These are phyloP conservation scores for Erebia epiphron DNA, from an alignment of 2,888 invertebrate species.

Conservation along the genomic window DNA sequence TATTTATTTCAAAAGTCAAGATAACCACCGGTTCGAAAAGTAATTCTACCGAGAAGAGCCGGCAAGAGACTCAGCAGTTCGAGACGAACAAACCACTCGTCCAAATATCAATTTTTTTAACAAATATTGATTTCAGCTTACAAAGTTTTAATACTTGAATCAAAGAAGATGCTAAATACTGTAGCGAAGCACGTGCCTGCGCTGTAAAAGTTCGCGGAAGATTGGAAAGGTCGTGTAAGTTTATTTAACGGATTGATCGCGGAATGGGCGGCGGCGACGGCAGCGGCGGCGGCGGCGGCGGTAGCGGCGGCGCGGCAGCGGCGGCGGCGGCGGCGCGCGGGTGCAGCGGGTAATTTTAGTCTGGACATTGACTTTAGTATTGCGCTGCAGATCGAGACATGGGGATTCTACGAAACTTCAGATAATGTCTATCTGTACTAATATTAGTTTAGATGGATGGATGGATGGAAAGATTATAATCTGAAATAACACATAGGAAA, in stretches of 20 bases:
- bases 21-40: no score
- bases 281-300: no score
- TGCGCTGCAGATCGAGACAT: constrained; percentile 10
- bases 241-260: constrained; percentile 22
- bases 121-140: no score
- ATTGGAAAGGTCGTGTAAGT: constrained; percentile 16
- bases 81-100: no score
- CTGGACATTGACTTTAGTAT: constrained; percentile 42
- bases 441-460: no score
- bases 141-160: not conserved
- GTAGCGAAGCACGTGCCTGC: not conserved
- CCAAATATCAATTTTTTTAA: no score
- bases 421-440: not conserved
- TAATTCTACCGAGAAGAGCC: no score
- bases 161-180: not conserved
- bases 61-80: no score
- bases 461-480: no score
- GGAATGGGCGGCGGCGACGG: constrained; percentile 38
- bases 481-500: no score
- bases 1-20: no score
- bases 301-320: constrained; percentile 39
- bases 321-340: constrained; percentile 15
- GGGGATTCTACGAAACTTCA: not conserved
- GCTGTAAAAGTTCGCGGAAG: constrained; percentile 19
- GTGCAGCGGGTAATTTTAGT: constrained; percentile 37